Evolutionary conservation across 1,140 invertebrate species (phyloP), one percentile per base, ranked within the genome.

Genomic region (Heliconius himera): DNA sequence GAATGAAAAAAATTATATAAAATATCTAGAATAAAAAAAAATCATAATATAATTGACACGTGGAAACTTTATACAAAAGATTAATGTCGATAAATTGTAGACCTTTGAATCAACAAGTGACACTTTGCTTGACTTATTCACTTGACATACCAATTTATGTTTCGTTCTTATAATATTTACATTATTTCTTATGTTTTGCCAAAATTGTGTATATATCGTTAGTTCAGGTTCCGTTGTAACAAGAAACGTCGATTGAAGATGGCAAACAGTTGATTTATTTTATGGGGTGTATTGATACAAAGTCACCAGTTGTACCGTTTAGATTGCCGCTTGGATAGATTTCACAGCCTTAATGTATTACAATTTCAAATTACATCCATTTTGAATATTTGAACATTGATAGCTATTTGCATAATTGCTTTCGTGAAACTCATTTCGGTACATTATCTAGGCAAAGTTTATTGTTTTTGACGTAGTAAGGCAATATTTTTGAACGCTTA

Each of bases 151-250:
- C 60, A 66, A 66, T 29, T 66, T 66, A 60, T 1, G 22, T 29
- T 60, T n/a, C 3, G 0, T 36, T 38, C 38, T n/a, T 41, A 72
- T n/a, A 9, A 72, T 72, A 72, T 72, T 72, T 66, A 66, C 46
- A 76, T 73, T 54, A 46, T 78, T 56, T 18, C 51, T 41, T 29
- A 41, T 18, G 2, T 70, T 60, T 70, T 38, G 22, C 56, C 54
- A 20, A 74, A 38, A 56, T 41, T 79, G 60, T 79, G 71, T 70
- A 60, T 22, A 75, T 41, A 73, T 75, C 78, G 46, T 79, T 79
- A 75, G 73, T 70, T 54, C 4, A 75, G 70, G 46, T 26, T 71
- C 22, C 22, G n/a, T 41, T 56, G 60, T 74, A 26, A 66, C 60
- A 66, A 66, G 13, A 66, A 66, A 29, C 13, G 60, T 66, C 60